These are phyloP conservation scores for Rhamnusium bicolor DNA, from an alignment of 2,888 invertebrate genomes.

Conservation along the genomic window DNA sequence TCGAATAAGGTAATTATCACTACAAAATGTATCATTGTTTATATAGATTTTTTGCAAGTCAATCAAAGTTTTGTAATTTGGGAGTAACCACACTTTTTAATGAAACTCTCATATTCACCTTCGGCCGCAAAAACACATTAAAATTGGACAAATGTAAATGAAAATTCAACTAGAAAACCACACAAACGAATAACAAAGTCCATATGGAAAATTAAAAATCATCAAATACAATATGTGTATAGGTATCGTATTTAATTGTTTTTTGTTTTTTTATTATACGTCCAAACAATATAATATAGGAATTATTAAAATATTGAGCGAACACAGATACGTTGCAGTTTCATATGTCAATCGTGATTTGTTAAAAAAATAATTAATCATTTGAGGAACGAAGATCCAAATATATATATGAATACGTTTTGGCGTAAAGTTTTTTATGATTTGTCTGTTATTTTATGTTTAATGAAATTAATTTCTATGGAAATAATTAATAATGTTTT, in stretches of 20 bases:
- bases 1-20: background rate
- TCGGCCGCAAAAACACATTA: conserved; percentile 67
- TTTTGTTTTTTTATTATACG: conserved; percentile 35
- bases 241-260: conserved; percentile 37
- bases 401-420: background rate
- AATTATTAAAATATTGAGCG: conserved; percentile 40
- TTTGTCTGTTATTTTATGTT: background rate
- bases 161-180: conserved; percentile 65
- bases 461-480: background rate
- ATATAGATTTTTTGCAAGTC: conserved; percentile 50
- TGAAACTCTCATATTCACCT: conserved; percentile 64
- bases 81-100: conserved; percentile 64
- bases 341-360: background rate
- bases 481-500: background rate
- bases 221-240: conserved; percentile 34
- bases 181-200: conserved; percentile 63
- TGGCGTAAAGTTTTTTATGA: background rate
- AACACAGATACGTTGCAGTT: background rate
- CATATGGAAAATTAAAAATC: conserved; percentile 48
- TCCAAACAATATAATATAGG: conserved; percentile 43
- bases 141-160: conserved; percentile 67
- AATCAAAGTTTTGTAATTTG: conserved; percentile 64
- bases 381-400: conserved; percentile 2
- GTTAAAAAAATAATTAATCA: conserved; percentile 18
- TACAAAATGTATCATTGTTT: background rate